Evolutionary conservation across 2,888 invertebrate species (phyloP).

Genomic region (Temnothorax ravouxi): DNA sequence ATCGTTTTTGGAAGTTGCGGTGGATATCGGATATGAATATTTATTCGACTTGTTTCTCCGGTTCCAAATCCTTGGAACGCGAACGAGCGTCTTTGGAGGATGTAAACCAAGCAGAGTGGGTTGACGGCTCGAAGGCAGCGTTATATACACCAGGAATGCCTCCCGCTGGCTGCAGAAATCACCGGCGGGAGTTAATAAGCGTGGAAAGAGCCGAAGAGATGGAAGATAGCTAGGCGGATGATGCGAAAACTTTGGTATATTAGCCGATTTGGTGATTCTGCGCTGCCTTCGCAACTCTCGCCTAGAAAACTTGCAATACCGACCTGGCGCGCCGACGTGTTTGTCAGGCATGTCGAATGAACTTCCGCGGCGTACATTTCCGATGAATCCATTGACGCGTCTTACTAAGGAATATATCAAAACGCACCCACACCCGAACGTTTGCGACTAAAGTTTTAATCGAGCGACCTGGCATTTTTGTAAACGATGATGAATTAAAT

Average conservation of each 20-base stretch:
- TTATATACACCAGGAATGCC: slow-evolving; percentile 75
- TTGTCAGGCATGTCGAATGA: slow-evolving; percentile 65
- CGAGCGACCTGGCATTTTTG: slow-evolving; percentile 17
- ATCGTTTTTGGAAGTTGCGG: not conserved
- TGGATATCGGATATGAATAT: slow-evolving; percentile 23
- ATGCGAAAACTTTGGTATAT: slow-evolving; percentile 86
- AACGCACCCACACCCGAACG: slow-evolving; percentile 37
- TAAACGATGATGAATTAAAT: not conserved
- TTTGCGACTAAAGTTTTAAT: slow-evolving; percentile 50
- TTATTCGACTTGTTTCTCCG: slow-evolving; percentile 23
- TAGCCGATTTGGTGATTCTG: slow-evolving; percentile 84
- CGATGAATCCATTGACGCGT: slow-evolving; percentile 14
- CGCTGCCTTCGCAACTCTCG: slow-evolving; percentile 79
- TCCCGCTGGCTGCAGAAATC: slow-evolving; percentile 82
- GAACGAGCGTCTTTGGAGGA: slow-evolving; percentile 44
- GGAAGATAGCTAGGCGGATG: slow-evolving; percentile 84
- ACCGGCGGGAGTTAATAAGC: slow-evolving; percentile 85
- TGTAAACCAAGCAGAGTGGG: slow-evolving; percentile 63
- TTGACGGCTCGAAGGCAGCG: slow-evolving; percentile 77
- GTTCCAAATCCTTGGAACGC: slow-evolving; percentile 27
- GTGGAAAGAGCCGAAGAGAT: slow-evolving; percentile 82
- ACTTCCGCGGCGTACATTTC: slow-evolving; percentile 66
- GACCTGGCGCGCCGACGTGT: slow-evolving; percentile 63
- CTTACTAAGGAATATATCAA: slow-evolving; percentile 49
- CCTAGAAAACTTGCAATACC: slow-evolving; percentile 77